Base-by-base conservation (phyloP, 2,113 vertebrate species). In the human region DNA sequence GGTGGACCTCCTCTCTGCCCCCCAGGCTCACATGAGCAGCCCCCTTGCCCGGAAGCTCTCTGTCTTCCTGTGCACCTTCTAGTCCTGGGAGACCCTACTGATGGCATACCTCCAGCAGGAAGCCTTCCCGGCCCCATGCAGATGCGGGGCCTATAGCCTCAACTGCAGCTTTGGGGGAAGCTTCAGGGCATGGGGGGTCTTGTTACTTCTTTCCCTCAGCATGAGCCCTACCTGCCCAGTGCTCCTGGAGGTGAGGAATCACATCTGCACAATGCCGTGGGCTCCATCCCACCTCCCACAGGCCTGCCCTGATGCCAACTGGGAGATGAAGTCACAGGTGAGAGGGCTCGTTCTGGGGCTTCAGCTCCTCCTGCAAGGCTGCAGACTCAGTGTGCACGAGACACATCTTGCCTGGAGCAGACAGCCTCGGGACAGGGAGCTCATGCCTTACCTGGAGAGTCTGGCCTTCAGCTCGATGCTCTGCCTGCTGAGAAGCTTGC, bases 151-250 rank as follows among this genome's bases (percentile, higher is more conserved):
- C 43, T 3, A 10, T 20, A 5, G 23, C 64, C 30, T 64, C 0
- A 1, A 52, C 35, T 0, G 2, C 17, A 61, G 32, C 48, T 38
- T 8, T 2, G 30, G 64, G 64, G 64, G 30, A 35, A 66, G 30
- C 13, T 66, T 35, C 64, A 9, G 78, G 27, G 4, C 0, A 38
- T 0, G 2, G 68, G 0, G 0, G 5, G 43, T 27, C 23, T 1
- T 43, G 25, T 12, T 43, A 13, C 25, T 43, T 27, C 22, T 43
- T 43, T 12, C 25, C 75, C 75, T 48, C 16, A 5, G 23, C 10
- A 2, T 1, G 8, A 12, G 66, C 68, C 45, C 45, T 75, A 11
- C n/a, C 57, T 17, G 9, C 8, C 0, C 59, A 0, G 14, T 0
- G 2, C 20, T 48, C 22, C 16, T 32, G 50, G 25, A 35, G 75